phyloP scores from a whole-genome alignment of 2,888 invertebrate species.

The Schizaphis graminum region DNA sequence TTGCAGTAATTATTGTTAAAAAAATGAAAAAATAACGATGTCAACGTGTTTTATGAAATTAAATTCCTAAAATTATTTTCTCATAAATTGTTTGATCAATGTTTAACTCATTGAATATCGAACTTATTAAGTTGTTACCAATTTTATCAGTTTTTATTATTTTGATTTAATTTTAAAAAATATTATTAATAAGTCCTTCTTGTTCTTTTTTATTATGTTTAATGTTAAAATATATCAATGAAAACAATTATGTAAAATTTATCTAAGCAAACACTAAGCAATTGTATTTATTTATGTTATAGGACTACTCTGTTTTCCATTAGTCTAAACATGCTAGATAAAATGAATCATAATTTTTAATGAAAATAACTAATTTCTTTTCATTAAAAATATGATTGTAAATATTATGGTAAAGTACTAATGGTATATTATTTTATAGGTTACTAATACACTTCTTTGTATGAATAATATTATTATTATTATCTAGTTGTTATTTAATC shows the following conservation, averaged over 20 bases:
- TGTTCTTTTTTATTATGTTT: conserved; percentile 49
- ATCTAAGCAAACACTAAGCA: conserved; percentile 16
- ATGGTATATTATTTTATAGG: conserved; percentile 38
- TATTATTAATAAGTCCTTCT: conserved; percentile 21
- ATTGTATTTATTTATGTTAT: conserved; percentile 43
- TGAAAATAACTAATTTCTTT: conserved; percentile 32
- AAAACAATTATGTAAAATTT: conserved; percentile 25
- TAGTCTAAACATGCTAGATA: conserved; percentile 47
- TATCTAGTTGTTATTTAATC: conserved; percentile 64
- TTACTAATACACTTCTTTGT: conserved; percentile 57
- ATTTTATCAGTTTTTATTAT: conserved; percentile 32
- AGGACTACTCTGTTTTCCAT: conserved; percentile 61
- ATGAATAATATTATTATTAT: conserved; percentile 31
- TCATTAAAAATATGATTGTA: conserved; percentile 40
- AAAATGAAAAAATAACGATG: background rate
- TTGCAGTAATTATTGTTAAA: conserved; percentile 29
- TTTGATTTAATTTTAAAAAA: background rate
- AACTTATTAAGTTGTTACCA: conserved; percentile 56
- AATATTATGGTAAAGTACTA: conserved; percentile 44
- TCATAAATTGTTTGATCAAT: background rate
- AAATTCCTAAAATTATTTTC: conserved; percentile 16
- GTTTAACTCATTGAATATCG: conserved; percentile 16
- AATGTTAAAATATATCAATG: conserved; percentile 54
- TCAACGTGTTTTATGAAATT: conserved; percentile 37
- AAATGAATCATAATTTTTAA: conserved; percentile 43